These are phyloP conservation scores for Bettongia penicillata DNA, from an alignment of 2,113 vertebrate species.

Conservation along the genomic window DNA sequence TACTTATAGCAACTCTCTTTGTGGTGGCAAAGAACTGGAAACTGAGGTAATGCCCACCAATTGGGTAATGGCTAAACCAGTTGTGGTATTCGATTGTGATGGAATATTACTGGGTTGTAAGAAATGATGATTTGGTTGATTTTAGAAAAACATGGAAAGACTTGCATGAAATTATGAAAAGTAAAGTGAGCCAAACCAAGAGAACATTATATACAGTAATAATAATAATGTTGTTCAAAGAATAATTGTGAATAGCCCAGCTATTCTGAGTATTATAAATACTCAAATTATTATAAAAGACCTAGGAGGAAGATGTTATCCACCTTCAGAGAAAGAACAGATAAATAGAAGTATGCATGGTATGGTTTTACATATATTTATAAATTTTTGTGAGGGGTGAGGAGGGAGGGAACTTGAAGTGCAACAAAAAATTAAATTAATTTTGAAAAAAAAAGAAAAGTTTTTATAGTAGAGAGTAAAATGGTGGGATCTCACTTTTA, in stretches of 20 bases:
- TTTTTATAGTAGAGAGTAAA: neutral
- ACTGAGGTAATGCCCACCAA: neutral
- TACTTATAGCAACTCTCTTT: neutral
- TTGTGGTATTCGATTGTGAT: neutral
- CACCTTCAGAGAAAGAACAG: no score
- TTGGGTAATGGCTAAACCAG: neutral
- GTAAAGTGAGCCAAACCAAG: neutral
- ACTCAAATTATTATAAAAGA: no score
- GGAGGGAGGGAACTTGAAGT: no score
- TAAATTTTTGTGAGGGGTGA: no score
- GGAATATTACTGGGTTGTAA: neutral
- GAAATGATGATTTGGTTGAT: no score
- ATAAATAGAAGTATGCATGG: no score
- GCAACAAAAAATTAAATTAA: no score
- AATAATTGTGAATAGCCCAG: neutral
- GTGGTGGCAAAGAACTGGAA: neutral
- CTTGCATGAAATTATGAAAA: neutral
- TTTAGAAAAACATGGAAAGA: neutral
- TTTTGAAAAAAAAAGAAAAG: neutral
- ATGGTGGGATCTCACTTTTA: neutral
- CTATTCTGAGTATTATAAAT: no score
- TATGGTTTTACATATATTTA: no score
- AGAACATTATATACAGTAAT: neutral
- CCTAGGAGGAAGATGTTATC: no score
- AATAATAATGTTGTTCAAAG: neutral